Evolutionary conservation across 2,113 vertebrate genomes (phyloP), one percentile per base, ranked within the genome.

Genomic region (Hydrochoerus hydrochaeris): DNA sequence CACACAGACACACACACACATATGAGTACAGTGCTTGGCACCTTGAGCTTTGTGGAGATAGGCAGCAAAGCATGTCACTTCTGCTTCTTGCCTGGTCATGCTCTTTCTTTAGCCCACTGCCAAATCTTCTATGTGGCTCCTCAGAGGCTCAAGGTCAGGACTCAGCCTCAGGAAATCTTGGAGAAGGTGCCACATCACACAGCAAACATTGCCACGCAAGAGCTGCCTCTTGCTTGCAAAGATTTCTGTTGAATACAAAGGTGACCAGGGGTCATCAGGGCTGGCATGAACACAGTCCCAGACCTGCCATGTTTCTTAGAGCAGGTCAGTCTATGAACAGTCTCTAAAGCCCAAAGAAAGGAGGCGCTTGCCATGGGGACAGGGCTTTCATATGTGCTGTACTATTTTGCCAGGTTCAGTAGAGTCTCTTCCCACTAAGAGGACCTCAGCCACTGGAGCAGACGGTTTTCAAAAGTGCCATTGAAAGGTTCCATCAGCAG

Each of bases 111-210:
- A 63, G 41, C 22, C 49, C 1, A 3, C 58, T 77, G 10, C 28
- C 9, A 83, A 10, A 71, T n/a, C 17, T 78, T 69, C 0, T 13
- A 3, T 89, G 41, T 20, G 82, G 4, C 30, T 90, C n/a, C 69
- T 62, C 16, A 11, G 24, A 0, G 0, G 24, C 30, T 1, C 2
- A n/a, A 16, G 5, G n/a, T 49, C 54, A 22, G 12, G 13, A 86
- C 26, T 49, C 19, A 20, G 7, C 35, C 44, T 60, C 38, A 22
- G 32, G 30, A 54, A 16, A 12, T 49, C 35, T 38, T 65, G 10
- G 20, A 44, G 52, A 88, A 63, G 7, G 14, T 20, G 19, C 41
- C 78, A 38, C 14, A 30, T 86, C 7, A 1, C 14, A 4, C 2
- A 9, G 6, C 57, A 52, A 38, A 14, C 16, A 32, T 24, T 32